Conservation (phyloP, 2,797 vertebrate species). For the Myripristis murdjan region DNA sequence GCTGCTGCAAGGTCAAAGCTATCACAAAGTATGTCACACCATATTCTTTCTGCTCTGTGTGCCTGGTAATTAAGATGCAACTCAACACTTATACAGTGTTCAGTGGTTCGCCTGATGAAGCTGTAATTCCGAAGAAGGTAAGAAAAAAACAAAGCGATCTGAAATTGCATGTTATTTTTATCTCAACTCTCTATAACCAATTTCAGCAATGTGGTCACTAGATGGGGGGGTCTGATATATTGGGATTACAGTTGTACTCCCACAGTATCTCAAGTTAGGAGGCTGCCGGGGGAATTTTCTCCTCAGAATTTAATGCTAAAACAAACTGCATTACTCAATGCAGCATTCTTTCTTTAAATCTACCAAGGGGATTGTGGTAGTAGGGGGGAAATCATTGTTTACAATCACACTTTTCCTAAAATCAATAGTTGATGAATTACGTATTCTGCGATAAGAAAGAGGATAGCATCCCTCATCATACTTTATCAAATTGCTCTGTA, state of each 20-base stretch:
- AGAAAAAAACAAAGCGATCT: neutral
- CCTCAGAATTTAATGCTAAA: slow-evolving; percentile 60
- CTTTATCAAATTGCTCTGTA: slow-evolving; percentile 23
- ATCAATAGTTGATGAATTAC: slow-evolving; percentile 71
- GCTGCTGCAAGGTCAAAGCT: neutral
- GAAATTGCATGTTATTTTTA: slow-evolving; percentile 12
- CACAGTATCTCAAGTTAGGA: slow-evolving; percentile 35
- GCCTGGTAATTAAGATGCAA: slow-evolving; percentile 12
- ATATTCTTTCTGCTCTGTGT: neutral
- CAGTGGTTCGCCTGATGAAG: neutral
- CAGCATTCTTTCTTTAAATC: slow-evolving; percentile 55
- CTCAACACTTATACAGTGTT: slow-evolving; percentile 9
- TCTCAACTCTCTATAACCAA: slow-evolving; percentile 13
- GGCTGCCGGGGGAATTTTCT: slow-evolving; percentile 45
- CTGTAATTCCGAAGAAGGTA: slow-evolving; percentile 22
- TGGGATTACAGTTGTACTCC: slow-evolving; percentile 30
- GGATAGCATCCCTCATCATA: neutral
- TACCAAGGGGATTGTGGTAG: slow-evolving; percentile 46
- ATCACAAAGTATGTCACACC: neutral
- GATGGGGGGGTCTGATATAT: slow-evolving; percentile 20
- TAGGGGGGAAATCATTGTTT: slow-evolving; percentile 62
- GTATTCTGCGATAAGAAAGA: slow-evolving; percentile 63
- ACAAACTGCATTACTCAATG: slow-evolving; percentile 51
- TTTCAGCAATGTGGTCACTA: neutral
- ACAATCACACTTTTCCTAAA: slow-evolving; percentile 67